These are phyloP conservation scores for Lasioglossum pauxillum DNA, from an alignment of 2,888 invertebrate species.

Conservation along the genomic window DNA sequence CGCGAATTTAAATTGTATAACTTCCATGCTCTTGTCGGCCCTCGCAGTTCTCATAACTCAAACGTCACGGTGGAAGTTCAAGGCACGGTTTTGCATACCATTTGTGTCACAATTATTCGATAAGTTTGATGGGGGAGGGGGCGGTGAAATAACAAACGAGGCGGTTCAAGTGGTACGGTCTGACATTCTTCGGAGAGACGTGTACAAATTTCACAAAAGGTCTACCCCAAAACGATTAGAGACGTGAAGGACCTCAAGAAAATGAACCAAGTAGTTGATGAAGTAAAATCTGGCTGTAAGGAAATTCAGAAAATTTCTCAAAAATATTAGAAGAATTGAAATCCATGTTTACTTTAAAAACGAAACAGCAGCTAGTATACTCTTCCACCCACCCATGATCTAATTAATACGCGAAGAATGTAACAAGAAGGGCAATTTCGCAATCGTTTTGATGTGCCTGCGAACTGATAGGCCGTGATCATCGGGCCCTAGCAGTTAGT, in stretches of 20 bases:
- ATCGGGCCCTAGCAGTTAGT: neutral
- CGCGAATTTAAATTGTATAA: constrained; percentile 30
- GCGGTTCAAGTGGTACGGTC: neutral
- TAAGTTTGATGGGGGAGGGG: neutral
- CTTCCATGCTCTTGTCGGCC: constrained; percentile 1
- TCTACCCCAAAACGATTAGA: no score
- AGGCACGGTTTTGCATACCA: neutral
- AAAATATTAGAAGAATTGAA: neutral
- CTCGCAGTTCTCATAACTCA: neutral
- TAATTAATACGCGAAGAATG: neutral
- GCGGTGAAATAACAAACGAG: neutral
- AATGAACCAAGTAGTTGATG: neutral
- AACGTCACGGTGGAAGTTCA: constrained; percentile 16
- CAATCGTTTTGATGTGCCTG: constrained; percentile 1
- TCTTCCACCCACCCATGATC: neutral
- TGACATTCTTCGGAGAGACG: neutral
- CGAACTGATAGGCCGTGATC: constrained; percentile 7
- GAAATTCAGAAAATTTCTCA: neutral
- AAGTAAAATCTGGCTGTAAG: neutral
- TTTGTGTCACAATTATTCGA: constrained; percentile 19
- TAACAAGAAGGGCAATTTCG: neutral
- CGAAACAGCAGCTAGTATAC: neutral
- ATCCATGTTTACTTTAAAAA: neutral
- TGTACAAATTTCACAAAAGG: neutral
- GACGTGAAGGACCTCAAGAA: neutral